Evolutionary conservation across 2,113 vertebrate genomes (phyloP), one percentile per base, ranked within the genome.

Genomic region (Xenopus tropicalis): DNA sequence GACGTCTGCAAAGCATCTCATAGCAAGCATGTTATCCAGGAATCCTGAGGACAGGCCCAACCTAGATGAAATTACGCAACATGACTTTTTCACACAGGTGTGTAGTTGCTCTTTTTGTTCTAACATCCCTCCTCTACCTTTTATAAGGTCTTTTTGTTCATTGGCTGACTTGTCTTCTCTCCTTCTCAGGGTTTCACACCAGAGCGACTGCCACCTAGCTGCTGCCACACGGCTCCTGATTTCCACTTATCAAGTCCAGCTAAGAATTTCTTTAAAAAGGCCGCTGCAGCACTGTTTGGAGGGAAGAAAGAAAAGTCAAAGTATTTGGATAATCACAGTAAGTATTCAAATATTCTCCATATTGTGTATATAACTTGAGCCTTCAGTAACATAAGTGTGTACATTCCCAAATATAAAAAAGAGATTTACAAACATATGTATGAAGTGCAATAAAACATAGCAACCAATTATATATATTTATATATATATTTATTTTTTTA

Each of bases 231-330:
- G 0, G 87, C 94, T 75, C 97, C 97, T 63, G 97, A 99, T 77
- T 99, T 99, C 84, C 96, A 98, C 71, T 80, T 98, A 79, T 97
- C 97, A 61, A 99, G 97, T 82, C 97, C 97, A 12, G 95, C 96
- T 59, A 98, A 97, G 87, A 99, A 93, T 82, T 99, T 98, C 84
- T 98, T 98, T 84, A 97, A 95, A 86, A 98, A 98, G 83, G 97
- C 97, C 8, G 97, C 96, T 6, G 97, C 97, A 56, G 97, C 97
- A 11, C 91, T 99, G 16, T 99, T 99, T 61, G 97, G 97, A 56
- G 95, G 96, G 65, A 97, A 93, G 86, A 95, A 94, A 82, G 96
- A 99, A 84, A 99, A 99, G 87, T 93, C 95, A 78, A 95, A 95
- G 92, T 97, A 96, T 81, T 94, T 96, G 0, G 96, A 98, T 61